Evolutionary conservation across 1,140 invertebrate genomes (phyloP), one percentile per base, ranked within the genome.

Genomic region (Brachionus koreanus): DNA sequence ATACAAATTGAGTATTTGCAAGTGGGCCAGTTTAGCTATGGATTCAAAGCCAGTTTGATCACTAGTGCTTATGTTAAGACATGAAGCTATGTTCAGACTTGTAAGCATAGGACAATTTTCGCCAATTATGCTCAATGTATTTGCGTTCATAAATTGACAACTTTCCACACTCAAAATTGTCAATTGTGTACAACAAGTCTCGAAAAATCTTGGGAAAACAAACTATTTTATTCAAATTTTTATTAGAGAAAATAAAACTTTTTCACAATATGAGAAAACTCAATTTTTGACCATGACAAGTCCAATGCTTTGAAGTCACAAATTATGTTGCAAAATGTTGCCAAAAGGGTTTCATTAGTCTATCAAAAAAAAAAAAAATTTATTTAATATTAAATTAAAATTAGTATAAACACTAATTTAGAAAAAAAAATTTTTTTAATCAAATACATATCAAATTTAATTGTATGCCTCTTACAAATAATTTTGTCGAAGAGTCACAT

Each of bases 291-390:
- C 94, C 94, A 96, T 0, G 93, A 94, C 0, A 95, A 86, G 89
- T 95, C 94, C 12, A 96, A 85, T 87, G 92, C 92, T 84, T 92
- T 92, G 13, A 95, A 87, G 86, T 91, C 91, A 83, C 91, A 90
- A 86, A 93, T 93, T 82, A 92, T 89, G 12, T 85, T 83, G 16
- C 86, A 84, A 39, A 92, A 87, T 84, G 84, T 88, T 63, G 89
- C 85, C 61, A 93, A 86, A 33, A 90, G 85, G 65, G 83, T 83
- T 76, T 86, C 84, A 19, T 61, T 61, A 25, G 35, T 7, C 76
- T 74, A n/a, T 23, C 29, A 3, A 29, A 2, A 33, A 10, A 65
- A 12, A 29, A 65, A 33, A 65, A 13, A 61, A 23, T 65, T 16
- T 5, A 7, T 69, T 37, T 23, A 39, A 37, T 10, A 37, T 37